Evolutionary conservation across 2,888 invertebrate species (phyloP).

Genomic region (Synanthedon tipuliformis): DNA sequence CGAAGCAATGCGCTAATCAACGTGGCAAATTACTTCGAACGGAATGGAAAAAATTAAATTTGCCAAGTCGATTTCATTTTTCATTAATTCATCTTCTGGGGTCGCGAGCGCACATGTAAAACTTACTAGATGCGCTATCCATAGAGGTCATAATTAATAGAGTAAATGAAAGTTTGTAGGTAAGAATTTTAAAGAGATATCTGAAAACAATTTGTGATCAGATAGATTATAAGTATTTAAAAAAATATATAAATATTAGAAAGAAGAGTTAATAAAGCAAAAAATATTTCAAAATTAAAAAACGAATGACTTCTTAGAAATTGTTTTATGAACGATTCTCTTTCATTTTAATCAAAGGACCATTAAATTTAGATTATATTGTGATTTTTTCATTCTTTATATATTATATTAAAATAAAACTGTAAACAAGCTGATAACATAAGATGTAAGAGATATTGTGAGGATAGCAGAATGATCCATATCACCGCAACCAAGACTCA

Average conservation of each 20-base stretch:
- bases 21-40: slow-evolving; percentile 24
- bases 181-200: neutral
- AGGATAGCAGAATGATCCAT: too few species aligned
- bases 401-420: too few species aligned
- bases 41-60: slow-evolving; percentile 51
- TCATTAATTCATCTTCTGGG: slow-evolving; percentile 60
- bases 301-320: too few species aligned
- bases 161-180: neutral
- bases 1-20: slow-evolving; percentile 31
- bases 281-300: neutral
- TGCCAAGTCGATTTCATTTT: slow-evolving; percentile 65
- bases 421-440: too few species aligned
- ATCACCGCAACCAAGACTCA: too few species aligned
- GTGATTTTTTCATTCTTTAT: too few species aligned
- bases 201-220: neutral
- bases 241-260: neutral
- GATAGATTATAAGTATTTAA: neutral
- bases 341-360: too few species aligned
- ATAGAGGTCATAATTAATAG: slow-evolving; percentile 1
- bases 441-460: too few species aligned
- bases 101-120: slow-evolving; percentile 13
- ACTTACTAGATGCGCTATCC: slow-evolving; percentile 9
- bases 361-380: too few species aligned
- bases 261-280: neutral
- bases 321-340: too few species aligned